Base-by-base conservation (phyloP, 2,113 vertebrate genomes). In the Scortum barcoo region DNA sequence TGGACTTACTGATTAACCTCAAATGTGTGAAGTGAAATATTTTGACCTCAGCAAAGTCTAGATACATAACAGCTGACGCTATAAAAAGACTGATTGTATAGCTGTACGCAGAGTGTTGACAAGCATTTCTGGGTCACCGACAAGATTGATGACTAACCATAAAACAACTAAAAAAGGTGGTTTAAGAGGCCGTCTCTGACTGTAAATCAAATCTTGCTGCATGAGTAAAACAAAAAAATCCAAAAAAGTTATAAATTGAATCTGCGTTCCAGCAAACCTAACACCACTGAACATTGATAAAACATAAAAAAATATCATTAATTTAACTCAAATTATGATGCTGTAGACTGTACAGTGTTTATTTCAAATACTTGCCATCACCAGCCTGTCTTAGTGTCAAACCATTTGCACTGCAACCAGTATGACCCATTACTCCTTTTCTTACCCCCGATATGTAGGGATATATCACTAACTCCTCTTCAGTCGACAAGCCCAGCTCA, bases 141-240 rank as follows among this genome's bases (percentile, higher is more conserved):
- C 36, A 28, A 62, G 57, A 78, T 67, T 69, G 72, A 75, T 78
- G 22, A 57, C 65, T n/a, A 70, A 86, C 58, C 80, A 89, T 93
- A 93, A 92, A 91, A 93, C 36, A 85, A 91, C 77, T 93, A 91
- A 94, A 91, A 91, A 93, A 79, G 54, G 67, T 89, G 81, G 30
- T 84, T 91, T 86, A 92, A 92, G 89, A 93, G 65, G 79, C 61
- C 8, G 10, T 86, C 78, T 83, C 58, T 72, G 80, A 82, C 50
- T 77, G 78, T 71, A 76, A 73, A 87, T 80, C 30, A 73, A 84
- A 81, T 84, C 67, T 48, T 76, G 53, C 57, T 75, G 33, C 11
- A 51, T 71, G 46, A 76, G 73, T 89, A 87, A 92, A 92, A 92
- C 14, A 86, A 80, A 81, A 81, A 72, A 79, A 78, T 44, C 72